These are phyloP conservation scores for Dendrophyllia cribrosa DNA, from an alignment of 64 coral and sea anemone species.

Conservation along the genomic window DNA sequence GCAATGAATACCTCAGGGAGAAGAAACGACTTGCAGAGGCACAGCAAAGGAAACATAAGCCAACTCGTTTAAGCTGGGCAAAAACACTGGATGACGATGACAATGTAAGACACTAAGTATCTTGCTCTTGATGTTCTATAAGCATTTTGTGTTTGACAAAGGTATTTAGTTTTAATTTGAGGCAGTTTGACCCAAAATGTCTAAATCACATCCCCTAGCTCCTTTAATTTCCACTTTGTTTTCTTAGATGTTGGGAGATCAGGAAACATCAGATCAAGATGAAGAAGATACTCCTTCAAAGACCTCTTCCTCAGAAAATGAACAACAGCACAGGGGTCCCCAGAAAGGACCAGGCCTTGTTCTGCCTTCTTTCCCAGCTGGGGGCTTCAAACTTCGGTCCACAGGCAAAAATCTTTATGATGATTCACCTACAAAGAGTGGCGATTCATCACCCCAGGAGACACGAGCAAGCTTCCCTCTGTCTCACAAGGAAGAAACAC, in stretches of 20 bases:
- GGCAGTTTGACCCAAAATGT: too few species aligned
- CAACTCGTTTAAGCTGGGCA: conserved; percentile 88
- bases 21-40: conserved; percentile 85
- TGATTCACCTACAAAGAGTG: conserved; percentile 14
- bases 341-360: conserved; percentile 60
- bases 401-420: conserved; percentile 86
- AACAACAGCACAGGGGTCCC: background rate
- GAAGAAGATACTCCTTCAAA: conserved; percentile 35
- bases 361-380: conserved; percentile 79
- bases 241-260: conserved; percentile 52
- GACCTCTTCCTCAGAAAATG: background rate
- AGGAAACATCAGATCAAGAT: conserved; percentile 39
- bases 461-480: conserved; percentile 82
- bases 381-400: conserved; percentile 83
- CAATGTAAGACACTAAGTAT: conserved; percentile 48
- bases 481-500: conserved; percentile 76
- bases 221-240: too few species aligned
- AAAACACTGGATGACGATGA: conserved; percentile 65
- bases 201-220: too few species aligned
- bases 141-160: too few species aligned
- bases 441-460: conserved; percentile 21
- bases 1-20: conserved; percentile 70
- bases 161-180: too few species aligned
- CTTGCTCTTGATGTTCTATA: background rate
- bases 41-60: conserved; percentile 78